phyloP scores from a whole-genome alignment of 2,113 vertebrate genomes.

The Corydoras maculifer region DNA sequence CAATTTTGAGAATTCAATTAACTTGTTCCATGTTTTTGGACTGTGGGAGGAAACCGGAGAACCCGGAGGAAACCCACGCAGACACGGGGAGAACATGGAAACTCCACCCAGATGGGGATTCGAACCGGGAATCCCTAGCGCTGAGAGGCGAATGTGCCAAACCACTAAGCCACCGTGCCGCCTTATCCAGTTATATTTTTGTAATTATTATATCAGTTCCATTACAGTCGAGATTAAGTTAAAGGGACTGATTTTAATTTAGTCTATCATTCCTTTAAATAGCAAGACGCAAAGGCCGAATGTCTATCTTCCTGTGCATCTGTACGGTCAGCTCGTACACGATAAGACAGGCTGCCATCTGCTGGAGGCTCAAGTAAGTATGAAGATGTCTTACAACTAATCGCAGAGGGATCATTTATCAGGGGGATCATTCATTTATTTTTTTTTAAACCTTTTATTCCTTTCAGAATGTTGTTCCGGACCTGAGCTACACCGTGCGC shows the following conservation, averaged over 20 bases:
- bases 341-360: conserved; percentile 97
- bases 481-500: conserved; percentile 90
- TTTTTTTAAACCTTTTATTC: conserved; percentile 25
- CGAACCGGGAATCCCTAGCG: too few species aligned
- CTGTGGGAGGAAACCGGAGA: too few species aligned
- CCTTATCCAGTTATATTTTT: too few species aligned
- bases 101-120: too few species aligned
- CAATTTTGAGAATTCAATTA: too few species aligned
- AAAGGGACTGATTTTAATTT: neutral
- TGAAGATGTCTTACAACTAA: too few species aligned
- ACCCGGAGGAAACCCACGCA: too few species aligned
- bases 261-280: neutral
- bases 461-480: conserved; percentile 82
- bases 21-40: too few species aligned
- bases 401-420: too few species aligned
- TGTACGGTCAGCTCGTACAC: conserved; percentile 94
- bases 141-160: too few species aligned
- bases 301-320: conserved; percentile 91
- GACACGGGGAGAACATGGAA: too few species aligned
- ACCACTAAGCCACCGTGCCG: too few species aligned
- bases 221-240: neutral
- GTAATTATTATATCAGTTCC: neutral
- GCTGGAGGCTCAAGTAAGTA: conserved; percentile 88
- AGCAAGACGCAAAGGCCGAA: conserved; percentile 92
- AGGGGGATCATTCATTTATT: neutral